Evolutionary conservation across 2,113 vertebrate species (phyloP).

Genomic region (Archocentrus centrarchus): DNA sequence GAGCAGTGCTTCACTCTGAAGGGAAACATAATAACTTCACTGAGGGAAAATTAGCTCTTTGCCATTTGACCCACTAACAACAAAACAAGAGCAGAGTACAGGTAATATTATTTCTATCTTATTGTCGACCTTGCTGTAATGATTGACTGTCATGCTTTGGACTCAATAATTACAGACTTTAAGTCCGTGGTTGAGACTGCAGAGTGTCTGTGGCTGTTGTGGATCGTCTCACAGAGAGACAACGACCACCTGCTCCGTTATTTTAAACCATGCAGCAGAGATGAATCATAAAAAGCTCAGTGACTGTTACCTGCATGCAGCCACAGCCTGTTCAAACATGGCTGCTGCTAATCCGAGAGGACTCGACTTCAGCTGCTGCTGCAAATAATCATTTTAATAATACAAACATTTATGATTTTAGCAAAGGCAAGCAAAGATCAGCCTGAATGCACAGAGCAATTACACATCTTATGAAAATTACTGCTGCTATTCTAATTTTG

Average conservation of each 20-base stretch:
- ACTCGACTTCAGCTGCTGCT: neutral
- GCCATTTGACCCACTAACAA: neutral
- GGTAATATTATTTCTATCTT: neutral
- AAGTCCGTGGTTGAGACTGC: neutral
- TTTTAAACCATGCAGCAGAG: neutral
- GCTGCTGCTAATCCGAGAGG: too few relatives aligned
- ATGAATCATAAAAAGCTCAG: neutral
- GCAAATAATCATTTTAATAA: neutral
- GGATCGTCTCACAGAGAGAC: neutral
- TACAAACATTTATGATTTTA: neutral
- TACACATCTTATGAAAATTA: neutral
- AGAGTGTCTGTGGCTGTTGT: neutral
- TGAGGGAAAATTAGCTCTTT: neutral
- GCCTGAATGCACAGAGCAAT: neutral
- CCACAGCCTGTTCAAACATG: neutral
- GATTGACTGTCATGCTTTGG: neutral
- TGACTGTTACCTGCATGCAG: neutral
- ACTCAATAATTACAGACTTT: neutral
- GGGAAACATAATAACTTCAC: neutral
- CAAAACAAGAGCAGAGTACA: neutral
- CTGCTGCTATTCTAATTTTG: neutral
- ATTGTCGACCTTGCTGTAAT: neutral
- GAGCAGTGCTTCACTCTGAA: neutral
- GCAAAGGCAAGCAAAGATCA: neutral
- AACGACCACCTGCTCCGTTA: accelerated